Conservation (phyloP, 2,797 vertebrate genomes). For the Urosaurus nigricauda region DNA sequence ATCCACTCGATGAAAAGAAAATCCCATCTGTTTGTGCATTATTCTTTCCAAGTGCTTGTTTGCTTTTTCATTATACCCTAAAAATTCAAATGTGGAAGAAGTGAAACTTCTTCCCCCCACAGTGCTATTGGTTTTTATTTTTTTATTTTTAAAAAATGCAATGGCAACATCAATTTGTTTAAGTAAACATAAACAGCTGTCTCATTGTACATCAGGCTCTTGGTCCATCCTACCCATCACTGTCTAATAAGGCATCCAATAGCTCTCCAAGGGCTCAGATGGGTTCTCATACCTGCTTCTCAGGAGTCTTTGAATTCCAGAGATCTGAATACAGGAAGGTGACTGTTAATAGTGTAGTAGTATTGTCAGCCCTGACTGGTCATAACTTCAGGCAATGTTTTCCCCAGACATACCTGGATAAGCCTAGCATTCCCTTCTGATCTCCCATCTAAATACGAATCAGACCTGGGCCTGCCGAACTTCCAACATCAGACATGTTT, state of each 20-base stretch:
- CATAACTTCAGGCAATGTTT: too few relatives aligned
- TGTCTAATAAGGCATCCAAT: background rate
- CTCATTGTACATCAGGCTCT: background rate
- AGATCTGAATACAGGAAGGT: background rate
- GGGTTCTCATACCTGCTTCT: background rate
- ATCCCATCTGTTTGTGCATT: slow-evolving; percentile 4
- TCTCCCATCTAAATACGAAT: too few relatives aligned
- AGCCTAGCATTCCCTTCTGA: too few relatives aligned
- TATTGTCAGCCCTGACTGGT: too few relatives aligned
- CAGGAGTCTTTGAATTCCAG: too few relatives aligned
- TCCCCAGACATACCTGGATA: too few relatives aligned
- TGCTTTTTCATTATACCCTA: slow-evolving; percentile 14
- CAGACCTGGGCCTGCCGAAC: too few relatives aligned
- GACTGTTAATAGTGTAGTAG: too few relatives aligned
- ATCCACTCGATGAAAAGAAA: background rate
- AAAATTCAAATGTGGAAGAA: slow-evolving; percentile 2
- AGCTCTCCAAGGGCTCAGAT: background rate
- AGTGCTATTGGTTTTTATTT: background rate
- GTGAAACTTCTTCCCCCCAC: background rate
- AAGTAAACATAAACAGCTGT: background rate
- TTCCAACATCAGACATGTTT: too few relatives aligned
- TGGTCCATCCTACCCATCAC: too few relatives aligned
- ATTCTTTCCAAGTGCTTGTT: background rate
- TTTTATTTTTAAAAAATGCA: background rate
- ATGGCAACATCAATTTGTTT: background rate